Conservation (phyloP, 2,888 invertebrate genomes). For the Thymelicus acteon region DNA sequence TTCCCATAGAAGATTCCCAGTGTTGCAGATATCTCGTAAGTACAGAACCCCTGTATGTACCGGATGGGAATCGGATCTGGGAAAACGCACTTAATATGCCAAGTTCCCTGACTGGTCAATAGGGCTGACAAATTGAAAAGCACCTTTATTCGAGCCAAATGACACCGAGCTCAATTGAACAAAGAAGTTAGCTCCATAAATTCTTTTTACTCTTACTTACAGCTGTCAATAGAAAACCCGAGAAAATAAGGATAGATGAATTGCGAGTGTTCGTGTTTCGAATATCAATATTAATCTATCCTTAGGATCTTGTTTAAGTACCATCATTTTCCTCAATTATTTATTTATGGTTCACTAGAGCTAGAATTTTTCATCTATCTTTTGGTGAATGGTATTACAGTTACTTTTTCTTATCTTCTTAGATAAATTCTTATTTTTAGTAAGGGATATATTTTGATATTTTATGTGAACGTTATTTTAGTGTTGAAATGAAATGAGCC, state of each 20-base stretch:
- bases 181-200: not conserved
- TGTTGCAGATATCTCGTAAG: no score
- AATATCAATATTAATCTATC: constrained; percentile 16
- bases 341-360: not conserved
- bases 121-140: not conserved
- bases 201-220: not conserved
- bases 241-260: constrained; percentile 14
- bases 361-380: not conserved
- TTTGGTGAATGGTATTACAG: no score
- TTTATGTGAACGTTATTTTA: no score
- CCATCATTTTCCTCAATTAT: constrained; percentile 1
- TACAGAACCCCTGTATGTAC: no score
- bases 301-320: not conserved
- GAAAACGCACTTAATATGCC: no score
- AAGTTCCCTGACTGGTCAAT: no score
- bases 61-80: no score
- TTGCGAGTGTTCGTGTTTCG: constrained; percentile 7
- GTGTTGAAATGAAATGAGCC: no score
- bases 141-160: not conserved
- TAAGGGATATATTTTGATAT: no score
- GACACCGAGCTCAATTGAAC: not conserved
- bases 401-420: no score
- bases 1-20: no score
- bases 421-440: no score
- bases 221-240: constrained; percentile 2